These are phyloP conservation scores for Lophochroa leadbeateri DNA, from an alignment of 2,113 vertebrate genomes.

Conservation along the genomic window DNA sequence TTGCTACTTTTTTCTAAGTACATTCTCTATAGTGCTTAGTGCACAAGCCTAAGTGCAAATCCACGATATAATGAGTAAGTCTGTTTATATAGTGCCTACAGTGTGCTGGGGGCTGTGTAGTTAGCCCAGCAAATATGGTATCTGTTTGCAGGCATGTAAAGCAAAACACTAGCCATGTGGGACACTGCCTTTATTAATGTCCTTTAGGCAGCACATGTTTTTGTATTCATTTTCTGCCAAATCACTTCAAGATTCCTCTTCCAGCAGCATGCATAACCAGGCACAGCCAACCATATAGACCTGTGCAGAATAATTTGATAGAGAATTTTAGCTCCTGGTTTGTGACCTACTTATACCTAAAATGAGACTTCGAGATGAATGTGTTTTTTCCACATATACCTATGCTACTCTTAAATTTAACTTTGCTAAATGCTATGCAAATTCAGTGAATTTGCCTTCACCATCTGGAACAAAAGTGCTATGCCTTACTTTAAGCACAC, in stretches of 20 bases:
- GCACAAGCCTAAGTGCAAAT: background rate
- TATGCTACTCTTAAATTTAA: background rate
- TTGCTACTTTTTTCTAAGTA: background rate
- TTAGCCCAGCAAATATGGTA: background rate
- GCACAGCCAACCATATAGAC: background rate
- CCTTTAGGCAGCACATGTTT: background rate
- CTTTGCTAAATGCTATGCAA: constrained; percentile 39
- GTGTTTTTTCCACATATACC: background rate
- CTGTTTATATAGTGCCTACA: background rate
- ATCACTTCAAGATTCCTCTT: background rate
- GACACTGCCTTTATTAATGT: background rate
- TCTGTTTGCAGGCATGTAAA: background rate
- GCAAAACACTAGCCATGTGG: background rate
- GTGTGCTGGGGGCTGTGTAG: background rate
- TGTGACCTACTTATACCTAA: background rate
- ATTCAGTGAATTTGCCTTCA: constrained; percentile 17
- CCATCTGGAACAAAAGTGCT: background rate
- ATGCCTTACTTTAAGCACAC: constrained; percentile 19
- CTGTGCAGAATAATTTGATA: background rate
- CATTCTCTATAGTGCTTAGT: background rate
- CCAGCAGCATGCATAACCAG: background rate
- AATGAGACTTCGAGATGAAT: background rate
- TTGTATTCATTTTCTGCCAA: background rate
- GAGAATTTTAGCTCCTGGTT: background rate
- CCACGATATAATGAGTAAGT: background rate